Evolutionary conservation across 2,888 invertebrate genomes (phyloP).

Genomic region (Rhabditoides inermis): DNA sequence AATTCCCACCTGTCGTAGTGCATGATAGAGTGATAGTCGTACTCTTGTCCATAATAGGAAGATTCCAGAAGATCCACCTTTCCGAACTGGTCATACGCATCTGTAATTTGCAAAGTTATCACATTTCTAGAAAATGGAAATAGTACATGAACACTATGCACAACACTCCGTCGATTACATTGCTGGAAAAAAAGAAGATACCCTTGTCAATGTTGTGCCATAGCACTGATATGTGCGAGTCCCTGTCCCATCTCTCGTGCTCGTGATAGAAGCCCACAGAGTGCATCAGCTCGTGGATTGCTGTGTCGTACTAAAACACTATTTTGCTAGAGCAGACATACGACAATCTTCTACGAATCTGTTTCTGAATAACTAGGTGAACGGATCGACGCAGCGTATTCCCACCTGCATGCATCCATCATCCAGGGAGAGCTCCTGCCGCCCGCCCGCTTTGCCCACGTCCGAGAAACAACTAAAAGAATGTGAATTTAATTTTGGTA

Average conservation of each 20-base stretch:
- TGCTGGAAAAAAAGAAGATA: slow-evolving; percentile 7
- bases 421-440: slow-evolving; percentile 51
- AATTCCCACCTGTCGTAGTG: too few relatives aligned
- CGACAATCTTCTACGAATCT: too few relatives aligned
- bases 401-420: slow-evolving; percentile 47
- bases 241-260: slow-evolving; percentile 52
- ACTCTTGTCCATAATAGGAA: slow-evolving; percentile 45
- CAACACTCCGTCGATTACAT: too few relatives aligned
- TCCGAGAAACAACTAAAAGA: slow-evolving; percentile 50
- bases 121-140: too few relatives aligned
- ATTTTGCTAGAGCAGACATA: background rate
- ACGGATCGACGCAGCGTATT: too few relatives aligned
- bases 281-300: slow-evolving; percentile 52
- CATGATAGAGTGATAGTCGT: slow-evolving; percentile 4
- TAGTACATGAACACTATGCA: background rate
- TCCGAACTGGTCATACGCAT: slow-evolving; percentile 52
- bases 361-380: too few relatives aligned
- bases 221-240: slow-evolving; percentile 46
- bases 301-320: slow-evolving; percentile 45
- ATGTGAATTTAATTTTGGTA: background rate
- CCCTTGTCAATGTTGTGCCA: slow-evolving; percentile 52
- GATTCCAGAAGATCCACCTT: slow-evolving; percentile 50
- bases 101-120: too few relatives aligned
- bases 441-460: slow-evolving; percentile 50
- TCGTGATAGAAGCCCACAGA: slow-evolving; percentile 52